phyloP scores from a whole-genome alignment of 2,797 vertebrate species.

The Coregonus ussuriensis region DNA sequence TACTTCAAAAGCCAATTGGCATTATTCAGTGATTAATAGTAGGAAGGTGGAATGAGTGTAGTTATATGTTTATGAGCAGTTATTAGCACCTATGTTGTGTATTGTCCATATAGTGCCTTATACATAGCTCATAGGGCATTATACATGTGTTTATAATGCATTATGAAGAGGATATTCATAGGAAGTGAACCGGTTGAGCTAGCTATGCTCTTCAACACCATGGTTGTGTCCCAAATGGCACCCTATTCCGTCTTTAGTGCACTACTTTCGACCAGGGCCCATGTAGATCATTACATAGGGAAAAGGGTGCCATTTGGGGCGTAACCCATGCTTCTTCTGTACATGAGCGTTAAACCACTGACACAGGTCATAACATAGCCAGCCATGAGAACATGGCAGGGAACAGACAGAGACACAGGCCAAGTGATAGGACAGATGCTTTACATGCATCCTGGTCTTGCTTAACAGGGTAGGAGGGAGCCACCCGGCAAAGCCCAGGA shows the following conservation, averaged over 20 bases:
- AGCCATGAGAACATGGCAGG: constrained; percentile 50
- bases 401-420: constrained; percentile 46
- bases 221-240: not conserved
- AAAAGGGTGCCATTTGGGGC: not conserved
- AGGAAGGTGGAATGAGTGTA: too few relatives aligned
- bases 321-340: not conserved
- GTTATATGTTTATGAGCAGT: too few relatives aligned
- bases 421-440: constrained; percentile 53
- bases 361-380: constrained; percentile 60
- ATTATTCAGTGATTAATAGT: too few relatives aligned
- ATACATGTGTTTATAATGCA: too few relatives aligned
- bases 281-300: not conserved
- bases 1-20: too few relatives aligned
- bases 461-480: constrained; percentile 55
- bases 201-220: not conserved
- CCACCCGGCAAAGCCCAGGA: constrained; percentile 47
- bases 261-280: not conserved
- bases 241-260: not conserved
- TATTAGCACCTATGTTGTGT: too few relatives aligned
- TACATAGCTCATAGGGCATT: too few relatives aligned
- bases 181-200: too few relatives aligned
- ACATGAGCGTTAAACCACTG: constrained; percentile 36
- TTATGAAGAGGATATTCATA: too few relatives aligned
- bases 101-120: too few relatives aligned
- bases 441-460: constrained; percentile 56